These are phyloP conservation scores for Ephydatia muelleri DNA, from an alignment of 37 sponge, comb jelly and placozoan genomes.

Conservation along the genomic window DNA sequence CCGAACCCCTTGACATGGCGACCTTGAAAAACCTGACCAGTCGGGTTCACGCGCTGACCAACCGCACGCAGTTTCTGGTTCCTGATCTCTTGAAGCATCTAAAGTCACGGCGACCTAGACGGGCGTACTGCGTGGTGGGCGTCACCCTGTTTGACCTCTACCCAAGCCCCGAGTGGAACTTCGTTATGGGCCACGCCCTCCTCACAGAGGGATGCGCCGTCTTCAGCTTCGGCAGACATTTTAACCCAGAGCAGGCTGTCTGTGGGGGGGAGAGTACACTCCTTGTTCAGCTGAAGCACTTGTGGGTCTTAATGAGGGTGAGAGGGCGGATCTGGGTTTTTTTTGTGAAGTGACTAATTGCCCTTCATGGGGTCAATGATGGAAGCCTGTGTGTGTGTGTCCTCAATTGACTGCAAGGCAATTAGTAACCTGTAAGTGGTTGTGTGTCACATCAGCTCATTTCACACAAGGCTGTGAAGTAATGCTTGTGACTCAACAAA, in stretches of 20 bases:
- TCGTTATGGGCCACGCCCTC: constrained; percentile 86
- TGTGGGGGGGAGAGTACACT: background rate
- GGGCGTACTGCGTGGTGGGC: constrained; percentile 54
- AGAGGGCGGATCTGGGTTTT: too few relatives aligned
- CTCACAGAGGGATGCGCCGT: constrained; percentile 69
- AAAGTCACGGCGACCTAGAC: constrained; percentile 1
- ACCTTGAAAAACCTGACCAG: constrained; percentile 32
- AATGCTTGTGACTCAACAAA: too few relatives aligned
- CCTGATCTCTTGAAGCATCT: constrained; percentile 45
- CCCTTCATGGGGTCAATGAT: too few relatives aligned
- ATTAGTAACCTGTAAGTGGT: too few relatives aligned
- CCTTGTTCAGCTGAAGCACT: constrained; percentile 24
- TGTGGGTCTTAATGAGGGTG: constrained; percentile 58
- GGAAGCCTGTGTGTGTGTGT: too few relatives aligned
- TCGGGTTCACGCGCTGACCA: constrained; percentile 52
- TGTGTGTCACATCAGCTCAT: too few relatives aligned
- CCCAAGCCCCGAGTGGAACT: constrained; percentile 87
- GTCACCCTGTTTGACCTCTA: constrained; percentile 83
- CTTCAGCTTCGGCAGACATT: constrained; percentile 76
- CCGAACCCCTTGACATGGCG: constrained; percentile 29
- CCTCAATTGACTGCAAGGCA: too few relatives aligned
- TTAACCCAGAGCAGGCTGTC: constrained; percentile 16
- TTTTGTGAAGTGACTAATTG: too few relatives aligned
- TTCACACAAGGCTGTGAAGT: too few relatives aligned
- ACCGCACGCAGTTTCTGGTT: constrained; percentile 55